Conservation (phyloP, 2,113 vertebrate genomes). For the Cyrtonyx montezumae region DNA sequence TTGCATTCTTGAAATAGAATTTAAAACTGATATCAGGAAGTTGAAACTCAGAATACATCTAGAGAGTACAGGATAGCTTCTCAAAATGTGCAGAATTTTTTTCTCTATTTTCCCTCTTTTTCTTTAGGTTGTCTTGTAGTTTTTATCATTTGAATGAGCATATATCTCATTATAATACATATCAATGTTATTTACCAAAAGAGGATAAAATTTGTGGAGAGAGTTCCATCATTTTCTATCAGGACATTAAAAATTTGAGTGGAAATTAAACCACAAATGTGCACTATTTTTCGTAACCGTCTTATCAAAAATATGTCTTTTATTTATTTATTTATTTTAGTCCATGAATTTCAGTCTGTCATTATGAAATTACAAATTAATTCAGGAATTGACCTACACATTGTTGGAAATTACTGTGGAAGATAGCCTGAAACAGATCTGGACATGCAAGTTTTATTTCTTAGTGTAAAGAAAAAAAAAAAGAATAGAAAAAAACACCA, state of each 20-base stretch:
- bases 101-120: neutral
- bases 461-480: neutral
- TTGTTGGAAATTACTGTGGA: neutral
- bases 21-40: neutral
- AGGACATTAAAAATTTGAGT: neutral
- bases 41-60: neutral
- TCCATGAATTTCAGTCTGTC: neutral
- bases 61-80: neutral
- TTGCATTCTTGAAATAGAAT: neutral
- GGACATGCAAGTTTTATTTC: neutral
- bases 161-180: neutral
- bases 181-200: neutral
- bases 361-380: neutral
- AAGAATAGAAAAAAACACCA: no score
- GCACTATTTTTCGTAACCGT: neutral
- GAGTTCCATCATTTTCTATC: neutral
- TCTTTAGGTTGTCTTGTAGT: neutral
- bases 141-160: neutral
- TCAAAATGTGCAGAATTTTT: neutral
- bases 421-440: neutral
- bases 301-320: neutral
- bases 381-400: neutral
- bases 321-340: neutral
- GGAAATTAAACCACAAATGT: neutral
- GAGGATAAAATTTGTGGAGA: neutral